Evolutionary conservation across 2,113 vertebrate genomes (phyloP), one percentile per base, ranked within the genome.

Genomic region (Colaptes auratus): DNA sequence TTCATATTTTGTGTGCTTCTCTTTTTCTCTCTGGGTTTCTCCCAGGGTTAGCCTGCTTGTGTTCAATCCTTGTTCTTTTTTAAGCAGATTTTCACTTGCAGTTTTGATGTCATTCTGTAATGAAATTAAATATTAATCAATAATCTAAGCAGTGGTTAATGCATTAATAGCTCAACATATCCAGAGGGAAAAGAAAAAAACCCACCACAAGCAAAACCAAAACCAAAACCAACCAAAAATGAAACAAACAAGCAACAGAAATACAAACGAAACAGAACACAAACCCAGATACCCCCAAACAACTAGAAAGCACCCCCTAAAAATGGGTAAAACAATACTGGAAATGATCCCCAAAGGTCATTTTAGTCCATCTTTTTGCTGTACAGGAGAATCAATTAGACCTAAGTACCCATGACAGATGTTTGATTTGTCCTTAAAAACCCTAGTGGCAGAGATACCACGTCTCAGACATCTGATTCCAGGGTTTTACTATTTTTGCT

Each of bases 401-500:
- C 69, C 31, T 88, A 94, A 96, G 82, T 53, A 90, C 76, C 56
- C 86, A 63, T 19, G 74, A 77, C 88, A 95, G 86, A 95, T 96
- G 88, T 90, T 90, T 95, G 79, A 63, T 63, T 86, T 90, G 86
- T 88, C 92, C 96, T 94, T 80, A 94, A 90, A 95, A 93, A 7
- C 72, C 76, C 79, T 25, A 30, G 60, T 52, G 53, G 48, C 5
- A 88, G 71, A 80, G 67, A 85, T 52, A 21, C 10, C 44, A 18
- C 6, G 13, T 66, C 60, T 77, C 75, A 80, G 55, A 69, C 30
- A 79, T 12, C 42, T 20, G 52, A 66, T 77, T 52, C 18, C 72
- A 83, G 69, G 72, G 31, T 24, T 71, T 92, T 33, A 64, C 42
- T 85, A 2, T 73, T 36, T 63, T 39, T 76, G 19, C 53, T 72